phyloP scores from a whole-genome alignment of 2,888 invertebrate species.

The Conchocele bisecta region DNA sequence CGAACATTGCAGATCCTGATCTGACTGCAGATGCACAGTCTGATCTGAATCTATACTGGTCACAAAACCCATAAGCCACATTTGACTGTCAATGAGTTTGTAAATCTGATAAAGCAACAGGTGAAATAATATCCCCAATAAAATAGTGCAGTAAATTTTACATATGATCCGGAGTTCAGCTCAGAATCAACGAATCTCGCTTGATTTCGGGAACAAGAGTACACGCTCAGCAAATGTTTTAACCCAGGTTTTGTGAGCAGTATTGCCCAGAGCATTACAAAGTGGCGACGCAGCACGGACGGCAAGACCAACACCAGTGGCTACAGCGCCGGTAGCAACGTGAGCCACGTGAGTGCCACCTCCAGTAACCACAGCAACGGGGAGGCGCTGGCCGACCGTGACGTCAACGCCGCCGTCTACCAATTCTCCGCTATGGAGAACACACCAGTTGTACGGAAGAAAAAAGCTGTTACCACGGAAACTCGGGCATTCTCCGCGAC shows the following conservation, averaged over 20 bases:
- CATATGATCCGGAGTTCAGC: too few species aligned
- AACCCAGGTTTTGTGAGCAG: constrained; percentile 77
- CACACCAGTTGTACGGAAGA: constrained; percentile 77
- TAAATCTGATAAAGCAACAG: too few species aligned
- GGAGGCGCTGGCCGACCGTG: neutral
- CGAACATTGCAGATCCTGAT: too few species aligned
- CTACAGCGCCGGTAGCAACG: constrained; percentile 57
- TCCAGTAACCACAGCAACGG: constrained; percentile 8
- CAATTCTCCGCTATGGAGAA: constrained; percentile 41
- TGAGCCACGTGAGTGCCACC: constrained; percentile 54
- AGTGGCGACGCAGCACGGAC: constrained; percentile 75
- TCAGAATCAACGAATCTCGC: too few species aligned
- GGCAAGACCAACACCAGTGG: constrained; percentile 66
- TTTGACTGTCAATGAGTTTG: too few species aligned
- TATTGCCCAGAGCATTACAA: constrained; percentile 77
- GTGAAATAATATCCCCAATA: too few species aligned
- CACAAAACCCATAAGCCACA: too few species aligned
- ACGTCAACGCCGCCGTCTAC: constrained; percentile 14
- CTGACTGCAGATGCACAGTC: too few species aligned
- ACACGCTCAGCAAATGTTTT: too few species aligned
- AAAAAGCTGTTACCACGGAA: constrained; percentile 67
- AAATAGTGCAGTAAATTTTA: too few species aligned
- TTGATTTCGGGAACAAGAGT: too few species aligned
- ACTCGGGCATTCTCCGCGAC: constrained; percentile 74
- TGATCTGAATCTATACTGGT: too few species aligned